These are phyloP conservation scores for Mormyrops attenuatus DNA, from an alignment of 2,797 vertebrate genomes.

Conservation along the genomic window DNA sequence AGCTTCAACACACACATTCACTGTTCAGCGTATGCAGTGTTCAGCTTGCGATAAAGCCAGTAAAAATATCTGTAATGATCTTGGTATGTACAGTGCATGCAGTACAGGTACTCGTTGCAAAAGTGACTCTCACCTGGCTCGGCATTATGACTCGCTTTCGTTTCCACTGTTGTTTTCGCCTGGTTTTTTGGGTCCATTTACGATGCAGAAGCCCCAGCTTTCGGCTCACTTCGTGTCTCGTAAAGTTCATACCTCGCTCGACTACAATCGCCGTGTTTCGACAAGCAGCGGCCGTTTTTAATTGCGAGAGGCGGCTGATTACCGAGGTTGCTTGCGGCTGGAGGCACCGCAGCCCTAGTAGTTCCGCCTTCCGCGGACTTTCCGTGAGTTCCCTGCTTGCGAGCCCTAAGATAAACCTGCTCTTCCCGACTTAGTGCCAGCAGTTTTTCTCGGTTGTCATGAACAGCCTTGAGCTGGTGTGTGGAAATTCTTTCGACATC, in stretches of 20 bases:
- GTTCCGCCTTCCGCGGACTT: constrained; percentile 37
- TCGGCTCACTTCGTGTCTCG: not conserved
- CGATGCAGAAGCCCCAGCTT: not conserved
- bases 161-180: not conserved
- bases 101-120: not conserved
- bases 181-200: not conserved
- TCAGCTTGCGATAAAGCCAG: not conserved
- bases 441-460: not conserved
- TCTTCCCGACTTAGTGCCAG: not conserved
- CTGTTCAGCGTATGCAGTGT: not conserved
- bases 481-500: not conserved
- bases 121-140: not conserved
- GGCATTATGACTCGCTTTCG: not conserved
- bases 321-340: not conserved
- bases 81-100: not conserved
- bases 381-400: not conserved
- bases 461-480: not conserved
- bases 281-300: not conserved
- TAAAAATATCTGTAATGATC: not conserved
- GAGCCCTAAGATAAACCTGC: not conserved
- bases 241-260: not conserved
- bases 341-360: not conserved
- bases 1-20: not conserved
- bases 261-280: not conserved
- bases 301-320: not conserved